Evolutionary conservation across 2,888 invertebrate genomes (phyloP), one percentile per base, ranked within the genome.

Genomic region (Beris morrisii): DNA sequence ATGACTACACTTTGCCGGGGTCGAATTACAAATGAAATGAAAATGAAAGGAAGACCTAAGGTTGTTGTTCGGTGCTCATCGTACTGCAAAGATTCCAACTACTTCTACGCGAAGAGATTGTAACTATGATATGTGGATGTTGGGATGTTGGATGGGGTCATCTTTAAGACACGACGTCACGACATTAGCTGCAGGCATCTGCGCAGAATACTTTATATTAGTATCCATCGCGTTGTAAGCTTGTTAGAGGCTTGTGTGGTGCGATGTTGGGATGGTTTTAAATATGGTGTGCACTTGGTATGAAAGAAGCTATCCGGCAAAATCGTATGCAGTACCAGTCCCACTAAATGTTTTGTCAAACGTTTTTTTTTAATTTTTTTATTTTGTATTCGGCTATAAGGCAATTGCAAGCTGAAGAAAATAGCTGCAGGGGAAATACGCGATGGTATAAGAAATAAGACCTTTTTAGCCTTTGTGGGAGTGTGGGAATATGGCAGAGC

Each of bases 101-200:
- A 43, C 43, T 44, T 38, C 50, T 52, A 38, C 38, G 30, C 38
- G n/a, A 30, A 28, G 55, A 54, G 55, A 64, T 64, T 55, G 55
- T 46, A 15, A 30, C 31, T 64, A 64, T 55, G 55, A 64, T 64
- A 55, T 64, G 64, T 55, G 55, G 63, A 66, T 66, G 66, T 64
- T 56, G 54, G 64, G 52, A 63, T 55, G 65, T 55, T 64, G 68
- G 68, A 68, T 68, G 68, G 68, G 68, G 68, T 68, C 68, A 68
- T 65, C 68, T 65, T 68, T 30, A 45, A 66, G 68, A 58, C 66
- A 68, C 68, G 66, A 66, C 68, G 55, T 63, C 68, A 68, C 66
- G 68, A 65, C 66, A 68, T 68, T 66, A 63, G 58, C 61, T 65
- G 15, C 38, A 61, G 61, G 65, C 67, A 68, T 65, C 61, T 65